Base-by-base conservation (phyloP, 2,797 vertebrate genomes). In the Alosa sapidissima region DNA sequence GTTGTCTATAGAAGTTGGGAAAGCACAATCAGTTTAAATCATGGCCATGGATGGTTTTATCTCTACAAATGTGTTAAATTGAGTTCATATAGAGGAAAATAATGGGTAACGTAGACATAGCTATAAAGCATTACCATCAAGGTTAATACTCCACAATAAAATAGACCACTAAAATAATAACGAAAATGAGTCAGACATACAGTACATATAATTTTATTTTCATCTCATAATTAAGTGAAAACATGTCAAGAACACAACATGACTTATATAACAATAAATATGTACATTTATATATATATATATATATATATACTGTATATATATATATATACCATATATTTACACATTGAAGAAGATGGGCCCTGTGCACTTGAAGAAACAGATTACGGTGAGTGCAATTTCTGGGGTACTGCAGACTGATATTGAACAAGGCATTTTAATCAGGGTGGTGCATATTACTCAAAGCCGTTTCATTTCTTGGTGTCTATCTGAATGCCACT, bases 191-290 rank as follows among this genome's bases (percentile, higher is more conserved):
- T 49, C 72, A 81, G 81, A 81, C 16, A 85, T 65, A 72, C 41
- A 84, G 21, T 82, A 58, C 10, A 49, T 47, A 19, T 60, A 78
- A 36, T 21, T 85, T 86, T 55, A 87, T 86, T 82, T 83, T 51
- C 65, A 82, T 85, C 45, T 52, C 19, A 84, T 24, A 84, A 81
- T 86, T 72, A 84, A 24, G 84, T 75, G 81, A 81, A 54, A 16
- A 19, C 72, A 54, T 41, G 58, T 75, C 33, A 75, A 86, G 52
- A 82, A 82, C 54, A 86, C 24, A 81, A 86, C 24, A 36, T 47
- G 72, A 85, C 82, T 84, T 5, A 33, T 86, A 16, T 0, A 28
- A 85, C 86, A 95, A 96, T 96, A 96, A 96, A 96, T 95, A 95
- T 91, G 24, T 82, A 90, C 89, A 91, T 68, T 88, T 78, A 78